A percentile compares a stretch with the other conserved stretches of the same genome.
phyloP scores from a whole-genome alignment of 2,888 invertebrate species.

The Epirrita christyi region DNA sequence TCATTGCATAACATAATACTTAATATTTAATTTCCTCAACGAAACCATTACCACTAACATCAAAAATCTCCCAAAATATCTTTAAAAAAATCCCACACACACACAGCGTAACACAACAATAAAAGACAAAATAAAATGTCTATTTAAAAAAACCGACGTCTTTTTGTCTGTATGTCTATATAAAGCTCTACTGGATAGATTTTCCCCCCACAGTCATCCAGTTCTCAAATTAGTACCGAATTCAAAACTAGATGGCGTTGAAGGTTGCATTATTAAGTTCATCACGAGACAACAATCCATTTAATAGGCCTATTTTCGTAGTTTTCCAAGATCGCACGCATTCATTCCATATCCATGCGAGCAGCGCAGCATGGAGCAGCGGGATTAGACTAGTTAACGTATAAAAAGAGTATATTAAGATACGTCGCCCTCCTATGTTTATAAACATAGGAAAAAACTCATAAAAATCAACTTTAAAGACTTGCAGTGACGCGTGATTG shows the following conservation, averaged over 20 bases:
- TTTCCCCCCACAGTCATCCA: neutral
- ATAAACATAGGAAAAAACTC: conserved; percentile 43
- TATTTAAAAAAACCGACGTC: neutral
- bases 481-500: conserved; percentile 44
- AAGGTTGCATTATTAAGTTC: no score
- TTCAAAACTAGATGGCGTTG: no score
- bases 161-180: neutral
- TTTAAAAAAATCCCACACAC: neutral
- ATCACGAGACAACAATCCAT: no score
- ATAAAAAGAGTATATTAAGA: conserved; percentile 44
- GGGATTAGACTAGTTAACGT: neutral
- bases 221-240: no score
- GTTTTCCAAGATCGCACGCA: neutral
- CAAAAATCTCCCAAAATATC: neutral
- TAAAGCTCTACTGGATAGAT: neutral
- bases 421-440: conserved; percentile 31
- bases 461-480: conserved; percentile 46
- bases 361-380: neutral
- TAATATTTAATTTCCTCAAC: neutral
- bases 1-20: no score
- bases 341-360: neutral
- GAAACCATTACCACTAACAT: neutral
- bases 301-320: no score
- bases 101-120: neutral
- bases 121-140: neutral